These are phyloP conservation scores for Chymomyza costata DNA, from an alignment of 1,140 invertebrate species.

Conservation along the genomic window DNA sequence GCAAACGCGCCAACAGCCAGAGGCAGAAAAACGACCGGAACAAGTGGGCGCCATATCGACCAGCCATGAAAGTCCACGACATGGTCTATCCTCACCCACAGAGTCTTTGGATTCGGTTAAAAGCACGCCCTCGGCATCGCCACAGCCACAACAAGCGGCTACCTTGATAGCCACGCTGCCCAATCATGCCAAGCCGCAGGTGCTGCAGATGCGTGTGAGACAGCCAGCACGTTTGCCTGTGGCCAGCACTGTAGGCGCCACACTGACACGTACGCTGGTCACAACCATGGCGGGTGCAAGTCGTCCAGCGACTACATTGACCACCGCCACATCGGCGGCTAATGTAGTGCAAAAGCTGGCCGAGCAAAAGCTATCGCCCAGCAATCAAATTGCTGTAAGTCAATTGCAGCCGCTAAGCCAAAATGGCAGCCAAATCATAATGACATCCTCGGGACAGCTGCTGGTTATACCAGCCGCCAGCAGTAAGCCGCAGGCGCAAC, in stretches of 20 bases:
- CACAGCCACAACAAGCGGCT: slow-evolving; percentile 42
- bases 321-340: background rate
- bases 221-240: slow-evolving; percentile 21
- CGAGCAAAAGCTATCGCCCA: background rate
- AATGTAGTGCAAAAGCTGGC: background rate
- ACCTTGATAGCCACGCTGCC: slow-evolving; percentile 27
- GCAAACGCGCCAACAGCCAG: slow-evolving; percentile 12
- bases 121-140: slow-evolving; percentile 41
- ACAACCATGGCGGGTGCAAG: slow-evolving; percentile 45
- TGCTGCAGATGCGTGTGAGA: slow-evolving; percentile 16
- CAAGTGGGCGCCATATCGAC: slow-evolving; percentile 74
- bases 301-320: slow-evolving; percentile 35
- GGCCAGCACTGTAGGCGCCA: slow-evolving; percentile 28
- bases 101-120: slow-evolving; percentile 56
- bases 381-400: background rate
- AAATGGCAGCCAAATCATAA: slow-evolving; percentile 64
- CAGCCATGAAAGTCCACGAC: slow-evolving; percentile 67
- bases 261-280: slow-evolving; percentile 45
- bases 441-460: slow-evolving; percentile 74
- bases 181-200: slow-evolving; percentile 76
- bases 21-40: slow-evolving; percentile 60
- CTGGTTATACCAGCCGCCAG: slow-evolving; percentile 77
- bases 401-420: slow-evolving; percentile 37
- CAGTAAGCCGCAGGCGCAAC: slow-evolving; percentile 50
- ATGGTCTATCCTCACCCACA: slow-evolving; percentile 60